Percentiles rank a stretch among this genome's conserved stretches.
Evolutionary conservation across 2,113 vertebrate genomes (phyloP).

Genomic region (Sporophila hypoxantha): DNA sequence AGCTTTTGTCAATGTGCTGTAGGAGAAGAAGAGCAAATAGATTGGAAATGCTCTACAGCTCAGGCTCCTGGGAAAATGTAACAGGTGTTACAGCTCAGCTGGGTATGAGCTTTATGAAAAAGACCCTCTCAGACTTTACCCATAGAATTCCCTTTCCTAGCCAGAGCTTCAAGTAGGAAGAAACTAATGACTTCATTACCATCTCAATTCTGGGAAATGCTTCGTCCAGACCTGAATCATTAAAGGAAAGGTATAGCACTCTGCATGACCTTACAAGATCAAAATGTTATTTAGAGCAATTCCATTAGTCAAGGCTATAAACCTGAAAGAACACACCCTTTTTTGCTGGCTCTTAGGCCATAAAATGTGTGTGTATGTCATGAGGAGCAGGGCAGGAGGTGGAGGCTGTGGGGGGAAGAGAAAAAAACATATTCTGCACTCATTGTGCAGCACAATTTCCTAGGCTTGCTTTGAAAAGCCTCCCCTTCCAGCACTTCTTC

Average conservation of each 20-base stretch:
- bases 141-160: conserved; percentile 76
- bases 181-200: conserved; percentile 86
- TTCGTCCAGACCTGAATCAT: conserved; percentile 76
- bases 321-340: conserved; percentile 68
- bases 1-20: conserved; percentile 70
- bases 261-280: conserved; percentile 74
- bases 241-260: conserved; percentile 79
- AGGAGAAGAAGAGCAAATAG: conserved; percentile 78
- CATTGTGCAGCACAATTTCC: conserved; percentile 14
- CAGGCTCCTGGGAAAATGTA: conserved; percentile 84
- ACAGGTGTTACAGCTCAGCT: conserved; percentile 84
- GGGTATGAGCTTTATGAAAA: conserved; percentile 76
- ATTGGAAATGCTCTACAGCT: conserved; percentile 73
- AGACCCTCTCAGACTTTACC: conserved; percentile 72
- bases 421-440: conserved; percentile 25
- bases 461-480: conserved; percentile 38
- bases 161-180: conserved; percentile 77
- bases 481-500: conserved; percentile 35
- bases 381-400: neutral
- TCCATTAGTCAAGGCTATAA: conserved; percentile 70
- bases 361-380: conserved; percentile 42
- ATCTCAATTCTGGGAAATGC: conserved; percentile 84
- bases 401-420: neutral
- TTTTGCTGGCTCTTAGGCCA: conserved; percentile 18
- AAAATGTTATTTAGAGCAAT: conserved; percentile 76